Evolutionary conservation across 2,797 vertebrate genomes (phyloP).

Genomic region (Helostoma temminkii): DNA sequence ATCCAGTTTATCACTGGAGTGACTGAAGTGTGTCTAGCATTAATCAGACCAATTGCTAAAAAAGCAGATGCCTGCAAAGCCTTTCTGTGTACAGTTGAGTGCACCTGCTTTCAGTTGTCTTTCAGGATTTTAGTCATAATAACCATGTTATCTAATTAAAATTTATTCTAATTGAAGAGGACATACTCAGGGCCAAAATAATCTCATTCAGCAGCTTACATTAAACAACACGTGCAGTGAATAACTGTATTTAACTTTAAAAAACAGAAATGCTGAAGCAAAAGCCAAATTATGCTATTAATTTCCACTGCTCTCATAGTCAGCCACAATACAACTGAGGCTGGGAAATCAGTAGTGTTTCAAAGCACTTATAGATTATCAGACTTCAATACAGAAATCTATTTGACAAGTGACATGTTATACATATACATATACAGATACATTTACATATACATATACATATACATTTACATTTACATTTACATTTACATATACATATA

Average conservation of each 20-base stretch:
- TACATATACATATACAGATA: too few species aligned
- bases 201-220: constrained; percentile 5
- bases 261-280: constrained; percentile 1
- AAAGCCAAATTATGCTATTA: constrained; percentile 13
- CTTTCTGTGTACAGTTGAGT: neutral
- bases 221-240: neutral
- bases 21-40: neutral
- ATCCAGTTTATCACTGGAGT: too few species aligned
- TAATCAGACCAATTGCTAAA: constrained; percentile 1
- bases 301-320: neutral
- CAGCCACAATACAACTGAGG: constrained; percentile 17
- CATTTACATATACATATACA: too few species aligned
- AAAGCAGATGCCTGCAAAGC: neutral
- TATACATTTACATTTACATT: too few species aligned
- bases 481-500: too few species aligned
- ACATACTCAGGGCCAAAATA: neutral
- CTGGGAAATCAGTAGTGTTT: constrained; percentile 14
- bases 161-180: neutral
- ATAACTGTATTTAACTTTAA: neutral
- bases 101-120: neutral
- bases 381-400: neutral
- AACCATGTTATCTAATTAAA: too few species aligned
- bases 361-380: neutral
- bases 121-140: neutral
- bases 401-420: too few species aligned